These are phyloP conservation scores for Diaperis boleti DNA, from an alignment of 2,888 invertebrate genomes.

Conservation along the genomic window DNA sequence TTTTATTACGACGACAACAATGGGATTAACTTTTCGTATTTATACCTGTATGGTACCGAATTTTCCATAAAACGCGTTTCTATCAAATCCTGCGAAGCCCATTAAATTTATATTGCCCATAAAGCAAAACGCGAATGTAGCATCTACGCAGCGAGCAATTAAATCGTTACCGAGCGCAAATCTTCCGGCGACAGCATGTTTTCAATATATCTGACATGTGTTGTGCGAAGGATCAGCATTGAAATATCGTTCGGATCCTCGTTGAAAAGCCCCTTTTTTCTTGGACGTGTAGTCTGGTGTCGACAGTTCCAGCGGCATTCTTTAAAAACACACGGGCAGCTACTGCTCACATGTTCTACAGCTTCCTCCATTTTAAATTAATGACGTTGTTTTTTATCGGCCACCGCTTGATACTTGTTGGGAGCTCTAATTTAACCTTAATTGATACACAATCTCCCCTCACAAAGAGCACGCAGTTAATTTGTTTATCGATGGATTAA, in stretches of 20 bases:
- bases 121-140: conserved; percentile 12
- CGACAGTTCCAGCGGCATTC: conserved; percentile 35
- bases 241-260: conserved; percentile 19
- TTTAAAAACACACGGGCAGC: conserved; percentile 36
- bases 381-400: conserved; percentile 38
- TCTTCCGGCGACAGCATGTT: conserved; percentile 9
- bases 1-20: conserved; percentile 34
- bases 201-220: conserved; percentile 23
- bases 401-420: conserved; percentile 35
- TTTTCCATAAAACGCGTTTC: conserved; percentile 27
- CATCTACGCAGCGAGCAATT: conserved; percentile 19
- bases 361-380: conserved; percentile 40
- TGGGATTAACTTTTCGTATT: conserved; percentile 36
- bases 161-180: conserved; percentile 8
- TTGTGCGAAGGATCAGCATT: conserved; percentile 23
- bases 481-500: conserved; percentile 38
- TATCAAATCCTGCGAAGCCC: conserved; percentile 11
- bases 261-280: conserved; percentile 32
- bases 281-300: conserved; percentile 29
- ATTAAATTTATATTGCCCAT: conserved; percentile 31
- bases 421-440: conserved; percentile 35
- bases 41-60: conserved; percentile 24
- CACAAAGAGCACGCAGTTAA: conserved; percentile 25
- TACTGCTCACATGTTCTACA: conserved; percentile 38
- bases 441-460: conserved; percentile 36